Evolutionary conservation across 1,140 invertebrate genomes (phyloP).

Genomic region (Radopholus similis): DNA sequence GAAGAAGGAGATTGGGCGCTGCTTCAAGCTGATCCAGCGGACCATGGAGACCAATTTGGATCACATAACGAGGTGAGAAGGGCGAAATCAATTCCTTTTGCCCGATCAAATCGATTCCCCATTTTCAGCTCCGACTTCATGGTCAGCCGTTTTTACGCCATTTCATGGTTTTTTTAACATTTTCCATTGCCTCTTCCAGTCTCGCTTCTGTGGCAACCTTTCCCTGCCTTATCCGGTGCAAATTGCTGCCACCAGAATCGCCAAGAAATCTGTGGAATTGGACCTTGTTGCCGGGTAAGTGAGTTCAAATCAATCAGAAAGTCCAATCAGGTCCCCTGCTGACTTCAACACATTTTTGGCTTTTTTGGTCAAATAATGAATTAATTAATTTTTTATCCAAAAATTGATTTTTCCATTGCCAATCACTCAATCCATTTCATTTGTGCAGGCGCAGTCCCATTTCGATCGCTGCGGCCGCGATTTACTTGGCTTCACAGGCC

Average conservation of each 20-base stretch:
- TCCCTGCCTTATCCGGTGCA: slow-evolving; percentile 84
- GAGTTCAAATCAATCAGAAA: no score
- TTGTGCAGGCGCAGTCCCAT: slow-evolving; percentile 86
- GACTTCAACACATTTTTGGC: no score
- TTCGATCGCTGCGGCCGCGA: slow-evolving; percentile 95
- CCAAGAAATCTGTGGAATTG: slow-evolving; percentile 87
- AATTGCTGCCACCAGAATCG: slow-evolving; percentile 90
- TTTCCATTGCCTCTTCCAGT: slow-evolving; percentile 58
- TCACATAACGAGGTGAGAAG: slow-evolving; percentile 94
- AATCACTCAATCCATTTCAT: slow-evolving; percentile 4
- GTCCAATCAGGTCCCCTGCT: no score
- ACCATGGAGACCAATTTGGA: slow-evolving; percentile 88
- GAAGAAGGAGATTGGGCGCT: slow-evolving; percentile 97
- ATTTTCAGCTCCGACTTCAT: slow-evolving; percentile 98
- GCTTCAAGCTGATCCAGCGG: slow-evolving; percentile 88
- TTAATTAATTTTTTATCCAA: not conserved
- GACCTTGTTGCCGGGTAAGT: slow-evolving; percentile 86
- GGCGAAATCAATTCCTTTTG: no score
- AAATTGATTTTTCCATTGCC: not conserved
- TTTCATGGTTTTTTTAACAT: not conserved
- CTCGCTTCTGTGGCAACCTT: slow-evolving; percentile 67
- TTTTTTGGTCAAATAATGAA: no score
- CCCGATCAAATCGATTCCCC: no score
- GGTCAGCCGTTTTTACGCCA: slow-evolving; percentile 50
- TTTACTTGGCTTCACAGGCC: slow-evolving; percentile 88